Evolutionary conservation across 2,797 vertebrate species (phyloP).

Genomic region (Lemur catta): DNA sequence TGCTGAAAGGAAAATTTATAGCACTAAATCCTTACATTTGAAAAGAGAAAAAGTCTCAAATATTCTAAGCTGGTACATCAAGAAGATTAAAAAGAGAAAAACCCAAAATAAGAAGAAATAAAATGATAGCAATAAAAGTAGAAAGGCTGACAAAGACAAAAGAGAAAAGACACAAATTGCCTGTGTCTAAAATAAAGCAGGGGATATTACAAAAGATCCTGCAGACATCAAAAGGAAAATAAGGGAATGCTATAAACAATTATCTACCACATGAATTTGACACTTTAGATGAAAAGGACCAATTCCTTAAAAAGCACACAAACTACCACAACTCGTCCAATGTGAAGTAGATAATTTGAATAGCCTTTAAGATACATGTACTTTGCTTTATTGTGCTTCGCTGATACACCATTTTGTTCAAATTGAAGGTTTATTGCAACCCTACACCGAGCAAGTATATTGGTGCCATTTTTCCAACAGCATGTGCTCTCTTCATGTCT

Average conservation of each 20-base stretch:
- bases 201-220: background rate
- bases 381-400: too few relatives aligned
- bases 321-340: too few relatives aligned
- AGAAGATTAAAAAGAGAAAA: background rate
- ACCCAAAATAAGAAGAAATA: background rate
- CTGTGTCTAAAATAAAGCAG: background rate
- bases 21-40: background rate
- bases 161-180: background rate
- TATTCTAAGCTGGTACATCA: background rate
- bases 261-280: background rate
- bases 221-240: background rate
- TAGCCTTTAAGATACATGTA: too few relatives aligned
- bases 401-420: too few relatives aligned
- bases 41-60: background rate
- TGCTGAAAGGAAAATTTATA: too few relatives aligned
- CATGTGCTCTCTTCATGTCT: too few relatives aligned
- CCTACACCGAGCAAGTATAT: too few relatives aligned
- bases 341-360: too few relatives aligned
- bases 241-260: background rate
- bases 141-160: background rate
- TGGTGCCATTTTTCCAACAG: too few relatives aligned
- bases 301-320: background rate
- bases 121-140: background rate
- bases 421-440: too few relatives aligned
- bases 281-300: background rate